These are phyloP conservation scores for Zelostemma sp. DNA, from an alignment of 1,140 invertebrate genomes.

Conservation along the genomic window DNA sequence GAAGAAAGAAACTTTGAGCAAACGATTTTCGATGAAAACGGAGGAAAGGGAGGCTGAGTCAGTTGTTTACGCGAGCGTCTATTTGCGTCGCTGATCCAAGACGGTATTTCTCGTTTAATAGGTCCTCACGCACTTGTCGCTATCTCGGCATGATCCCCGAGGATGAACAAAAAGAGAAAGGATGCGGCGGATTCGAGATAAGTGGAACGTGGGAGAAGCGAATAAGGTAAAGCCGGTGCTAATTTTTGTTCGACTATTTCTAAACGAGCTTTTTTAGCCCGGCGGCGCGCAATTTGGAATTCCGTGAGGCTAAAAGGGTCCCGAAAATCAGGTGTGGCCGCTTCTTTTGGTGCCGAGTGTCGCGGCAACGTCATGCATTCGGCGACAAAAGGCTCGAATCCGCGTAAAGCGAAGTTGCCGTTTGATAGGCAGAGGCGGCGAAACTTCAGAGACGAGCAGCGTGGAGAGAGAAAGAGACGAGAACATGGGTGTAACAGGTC, in stretches of 20 bases:
- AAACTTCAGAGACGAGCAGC: conserved; percentile 54
- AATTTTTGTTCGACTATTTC: conserved; percentile 19
- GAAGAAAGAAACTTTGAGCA: not conserved
- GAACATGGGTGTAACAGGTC: conserved; percentile 6
- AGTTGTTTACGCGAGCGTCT: not conserved
- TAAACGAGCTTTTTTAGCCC: conserved; percentile 28
- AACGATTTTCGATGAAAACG: not conserved
- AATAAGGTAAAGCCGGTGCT: conserved; percentile 7
- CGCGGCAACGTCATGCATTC: conserved; percentile 47
- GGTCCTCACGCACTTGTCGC: not conserved
- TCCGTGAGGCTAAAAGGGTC: conserved; percentile 35
- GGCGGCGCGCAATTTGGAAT: conserved; percentile 52
- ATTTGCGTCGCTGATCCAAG: not conserved
- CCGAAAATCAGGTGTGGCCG: conserved; percentile 58
- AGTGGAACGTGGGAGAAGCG: conserved; percentile 9
- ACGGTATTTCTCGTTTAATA: not conserved
- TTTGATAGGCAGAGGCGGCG: conserved; percentile 59
- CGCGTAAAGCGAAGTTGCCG: conserved; percentile 61
- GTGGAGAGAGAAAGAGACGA: not conserved
- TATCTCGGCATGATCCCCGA: not conserved
- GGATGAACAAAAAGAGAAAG: conserved; percentile 9
- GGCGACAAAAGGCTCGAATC: conserved; percentile 63
- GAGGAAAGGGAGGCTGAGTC: not conserved
- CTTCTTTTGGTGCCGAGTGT: conserved; percentile 57
- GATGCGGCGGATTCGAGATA: conserved; percentile 6